Conservation (phyloP, 2,888 invertebrate species). For the Drosophila trichaetosa region DNA sequence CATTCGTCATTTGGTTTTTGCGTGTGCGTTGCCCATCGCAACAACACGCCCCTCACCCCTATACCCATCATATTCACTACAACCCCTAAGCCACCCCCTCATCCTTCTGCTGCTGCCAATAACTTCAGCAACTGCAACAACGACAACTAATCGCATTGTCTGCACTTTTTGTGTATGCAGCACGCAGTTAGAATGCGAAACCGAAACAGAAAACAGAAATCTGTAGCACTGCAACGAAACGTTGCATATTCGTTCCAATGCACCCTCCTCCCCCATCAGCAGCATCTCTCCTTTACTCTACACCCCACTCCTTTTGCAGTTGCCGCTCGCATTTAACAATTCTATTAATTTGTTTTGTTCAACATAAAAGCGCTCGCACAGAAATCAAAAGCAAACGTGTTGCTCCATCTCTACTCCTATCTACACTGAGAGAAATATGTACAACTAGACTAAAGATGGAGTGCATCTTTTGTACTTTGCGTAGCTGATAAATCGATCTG, state of each 20-base stretch:
- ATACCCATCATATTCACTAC: background rate
- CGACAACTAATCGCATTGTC: constrained; percentile 80
- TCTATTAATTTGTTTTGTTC: constrained; percentile 80
- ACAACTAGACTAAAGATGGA: background rate
- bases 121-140: constrained; percentile 70
- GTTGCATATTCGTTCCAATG: constrained; percentile 19
- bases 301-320: constrained; percentile 39
- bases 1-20: constrained; percentile 82
- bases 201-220: constrained; percentile 47
- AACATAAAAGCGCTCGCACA: constrained; percentile 59
- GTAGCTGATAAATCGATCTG: background rate
- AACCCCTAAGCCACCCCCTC: background rate
- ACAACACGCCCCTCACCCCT: constrained; percentile 11
- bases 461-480: background rate
- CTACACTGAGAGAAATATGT: constrained; percentile 11
- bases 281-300: background rate
- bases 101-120: constrained; percentile 40
- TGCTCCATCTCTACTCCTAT: constrained; percentile 13
- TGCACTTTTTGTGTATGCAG: constrained; percentile 80
- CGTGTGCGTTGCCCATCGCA: constrained; percentile 63
- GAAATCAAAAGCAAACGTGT: constrained; percentile 47
- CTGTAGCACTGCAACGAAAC: constrained; percentile 31
- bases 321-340: constrained; percentile 78
- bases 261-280: background rate
- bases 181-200: constrained; percentile 76